These are phyloP conservation scores for Celastrina argiolus DNA, from an alignment of 2,888 invertebrate species.

Conservation along the genomic window DNA sequence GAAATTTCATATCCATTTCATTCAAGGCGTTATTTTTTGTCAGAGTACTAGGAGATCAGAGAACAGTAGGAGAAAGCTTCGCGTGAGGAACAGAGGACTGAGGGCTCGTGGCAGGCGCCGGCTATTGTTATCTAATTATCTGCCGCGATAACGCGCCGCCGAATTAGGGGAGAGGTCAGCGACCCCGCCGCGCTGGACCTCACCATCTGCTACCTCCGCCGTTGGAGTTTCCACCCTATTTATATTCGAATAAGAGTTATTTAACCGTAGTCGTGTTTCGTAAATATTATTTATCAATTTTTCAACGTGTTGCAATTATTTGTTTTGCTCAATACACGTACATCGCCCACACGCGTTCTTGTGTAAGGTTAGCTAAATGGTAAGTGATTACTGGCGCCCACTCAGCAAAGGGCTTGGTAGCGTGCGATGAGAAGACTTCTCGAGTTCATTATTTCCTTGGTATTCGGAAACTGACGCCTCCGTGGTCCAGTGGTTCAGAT, in stretches of 20 bases:
- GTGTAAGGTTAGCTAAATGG: background rate
- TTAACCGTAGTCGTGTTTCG: background rate
- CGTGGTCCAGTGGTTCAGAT: no score
- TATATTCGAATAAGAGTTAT: background rate
- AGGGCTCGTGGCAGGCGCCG: slow-evolving; percentile 53
- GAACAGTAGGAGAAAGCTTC: background rate
- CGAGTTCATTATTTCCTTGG: no score
- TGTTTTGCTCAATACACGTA: slow-evolving; percentile 6
- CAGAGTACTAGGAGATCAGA: background rate
- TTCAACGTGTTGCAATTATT: slow-evolving; percentile 16
- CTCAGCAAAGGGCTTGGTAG: background rate
- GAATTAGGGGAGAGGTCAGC: slow-evolving; percentile 75
- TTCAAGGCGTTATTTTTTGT: background rate
- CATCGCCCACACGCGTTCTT: background rate
- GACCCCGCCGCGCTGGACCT: slow-evolving; percentile 70
- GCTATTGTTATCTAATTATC: slow-evolving; percentile 77
- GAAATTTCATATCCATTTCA: no score
- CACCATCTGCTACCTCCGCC: slow-evolving; percentile 25
- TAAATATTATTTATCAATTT: slow-evolving; percentile 16
- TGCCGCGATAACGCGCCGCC: slow-evolving; percentile 74
- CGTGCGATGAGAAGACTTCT: no score
- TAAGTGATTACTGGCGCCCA: slow-evolving; percentile 18
- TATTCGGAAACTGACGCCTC: no score
- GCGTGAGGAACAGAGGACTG: background rate
- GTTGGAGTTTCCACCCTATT: background rate